Evolutionary conservation across 2,797 vertebrate genomes (phyloP).

Genomic region (Tauraco hartlaubi): DNA sequence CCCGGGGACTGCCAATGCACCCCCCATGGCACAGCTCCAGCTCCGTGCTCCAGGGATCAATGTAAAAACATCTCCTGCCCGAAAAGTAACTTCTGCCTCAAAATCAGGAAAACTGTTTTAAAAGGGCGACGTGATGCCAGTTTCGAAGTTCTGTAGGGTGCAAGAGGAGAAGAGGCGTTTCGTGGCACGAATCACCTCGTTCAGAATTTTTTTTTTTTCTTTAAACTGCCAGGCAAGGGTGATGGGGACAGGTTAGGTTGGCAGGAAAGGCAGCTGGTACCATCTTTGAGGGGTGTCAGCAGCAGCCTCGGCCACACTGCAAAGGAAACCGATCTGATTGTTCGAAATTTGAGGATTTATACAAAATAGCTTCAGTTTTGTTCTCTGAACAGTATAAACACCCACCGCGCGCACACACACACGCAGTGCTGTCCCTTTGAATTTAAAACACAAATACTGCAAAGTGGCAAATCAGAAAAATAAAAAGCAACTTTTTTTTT

Average conservation of each 20-base stretch:
- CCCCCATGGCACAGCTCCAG: neutral
- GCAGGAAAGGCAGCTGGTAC: neutral
- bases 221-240: neutral
- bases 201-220: neutral
- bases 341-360: constrained; percentile 45
- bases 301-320: neutral
- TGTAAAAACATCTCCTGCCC: neutral
- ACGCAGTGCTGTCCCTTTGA: constrained; percentile 74
- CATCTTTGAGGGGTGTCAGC: neutral
- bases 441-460: constrained; percentile 79
- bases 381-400: constrained; percentile 70
- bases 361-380: constrained; percentile 73
- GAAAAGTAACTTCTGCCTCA: neutral
- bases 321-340: constrained; percentile 23
- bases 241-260: neutral
- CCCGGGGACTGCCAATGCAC: rapidly evolving
- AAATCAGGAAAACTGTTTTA: neutral
- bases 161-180: neutral
- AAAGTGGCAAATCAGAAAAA: constrained; percentile 79
- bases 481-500: constrained; percentile 56
- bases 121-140: neutral
- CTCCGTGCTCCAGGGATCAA: neutral
- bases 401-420: neutral
- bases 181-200: neutral
- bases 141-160: neutral